These are phyloP conservation scores for Ametastegia equiseti DNA, from an alignment of 2,888 invertebrate species.

Conservation along the genomic window DNA sequence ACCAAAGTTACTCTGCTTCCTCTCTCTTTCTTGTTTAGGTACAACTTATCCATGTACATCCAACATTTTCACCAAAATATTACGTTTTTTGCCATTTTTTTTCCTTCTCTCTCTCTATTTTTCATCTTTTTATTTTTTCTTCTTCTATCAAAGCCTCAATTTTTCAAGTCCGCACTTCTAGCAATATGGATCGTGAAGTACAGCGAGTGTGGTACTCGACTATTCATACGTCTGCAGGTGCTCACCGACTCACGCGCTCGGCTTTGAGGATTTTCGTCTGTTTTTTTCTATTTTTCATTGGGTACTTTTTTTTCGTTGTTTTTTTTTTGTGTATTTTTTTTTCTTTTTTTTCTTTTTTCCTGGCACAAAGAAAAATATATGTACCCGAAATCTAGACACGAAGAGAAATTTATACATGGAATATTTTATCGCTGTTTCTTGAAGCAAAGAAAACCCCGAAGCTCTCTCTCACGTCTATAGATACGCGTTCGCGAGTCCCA, in stretches of 20 bases:
- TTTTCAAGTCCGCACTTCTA: background rate
- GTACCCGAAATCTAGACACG: conserved; percentile 8
- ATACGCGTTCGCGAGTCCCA: background rate
- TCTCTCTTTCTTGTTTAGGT: no score
- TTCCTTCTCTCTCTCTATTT: background rate
- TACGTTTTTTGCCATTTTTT: background rate
- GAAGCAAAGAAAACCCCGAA: conserved; percentile 8
- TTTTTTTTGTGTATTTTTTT: background rate
- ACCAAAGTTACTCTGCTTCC: conserved; percentile 20
- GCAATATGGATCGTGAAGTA: background rate
- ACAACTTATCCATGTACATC: background rate
- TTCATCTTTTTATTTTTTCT: background rate
- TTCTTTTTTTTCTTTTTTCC: background rate
- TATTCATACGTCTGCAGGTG: conserved; percentile 28
- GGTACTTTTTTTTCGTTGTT: background rate
- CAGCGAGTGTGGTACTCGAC: background rate
- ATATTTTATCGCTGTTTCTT: conserved; percentile 29
- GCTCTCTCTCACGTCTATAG: no score
- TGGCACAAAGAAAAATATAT: background rate
- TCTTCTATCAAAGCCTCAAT: background rate
- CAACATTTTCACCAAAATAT: background rate
- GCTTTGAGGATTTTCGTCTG: background rate
- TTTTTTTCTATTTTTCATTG: background rate
- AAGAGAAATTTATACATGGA: conserved; percentile 29
- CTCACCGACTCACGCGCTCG: background rate